Conservation (phyloP, 2,797 vertebrate species). For the Acropternis orthonyx region DNA sequence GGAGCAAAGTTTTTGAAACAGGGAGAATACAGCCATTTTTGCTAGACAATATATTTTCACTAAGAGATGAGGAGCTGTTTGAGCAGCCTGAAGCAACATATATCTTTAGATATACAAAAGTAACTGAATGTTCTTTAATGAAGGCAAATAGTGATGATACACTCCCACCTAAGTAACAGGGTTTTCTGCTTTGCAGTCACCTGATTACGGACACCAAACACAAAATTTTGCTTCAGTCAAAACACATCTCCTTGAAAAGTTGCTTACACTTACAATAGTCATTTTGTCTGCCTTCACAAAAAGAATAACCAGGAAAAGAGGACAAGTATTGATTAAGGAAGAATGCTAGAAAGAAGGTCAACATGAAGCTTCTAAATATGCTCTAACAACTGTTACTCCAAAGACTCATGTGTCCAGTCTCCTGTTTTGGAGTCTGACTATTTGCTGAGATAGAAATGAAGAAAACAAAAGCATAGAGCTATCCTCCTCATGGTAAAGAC, state of each 20-base stretch:
- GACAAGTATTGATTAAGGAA: not conserved
- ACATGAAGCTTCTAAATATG: not conserved
- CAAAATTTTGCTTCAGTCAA: not conserved
- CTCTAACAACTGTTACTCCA: not conserved
- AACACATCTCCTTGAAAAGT: not conserved
- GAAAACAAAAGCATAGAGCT: not conserved
- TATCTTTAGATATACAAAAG: not conserved
- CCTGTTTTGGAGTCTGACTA: not conserved
- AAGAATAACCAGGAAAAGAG: not conserved
- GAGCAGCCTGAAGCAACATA: not conserved
- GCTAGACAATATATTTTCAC: not conserved
- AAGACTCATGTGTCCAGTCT: not conserved
- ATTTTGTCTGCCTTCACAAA: not conserved
- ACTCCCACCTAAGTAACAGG: not conserved
- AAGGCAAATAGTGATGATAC: not conserved
- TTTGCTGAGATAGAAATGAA: not conserved
- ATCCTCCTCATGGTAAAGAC: not conserved
- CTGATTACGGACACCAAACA: not conserved
- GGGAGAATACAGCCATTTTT: not conserved
- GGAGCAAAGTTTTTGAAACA: not conserved
- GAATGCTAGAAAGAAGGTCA: not conserved
- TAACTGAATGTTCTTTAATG: not conserved
- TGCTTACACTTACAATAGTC: not conserved
- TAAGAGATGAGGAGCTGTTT: not conserved
- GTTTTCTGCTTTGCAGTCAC: not conserved